Conservation (phyloP, 30 jellyfish, hydroid and myxozoan species). For the Pelagia noctiluca region DNA sequence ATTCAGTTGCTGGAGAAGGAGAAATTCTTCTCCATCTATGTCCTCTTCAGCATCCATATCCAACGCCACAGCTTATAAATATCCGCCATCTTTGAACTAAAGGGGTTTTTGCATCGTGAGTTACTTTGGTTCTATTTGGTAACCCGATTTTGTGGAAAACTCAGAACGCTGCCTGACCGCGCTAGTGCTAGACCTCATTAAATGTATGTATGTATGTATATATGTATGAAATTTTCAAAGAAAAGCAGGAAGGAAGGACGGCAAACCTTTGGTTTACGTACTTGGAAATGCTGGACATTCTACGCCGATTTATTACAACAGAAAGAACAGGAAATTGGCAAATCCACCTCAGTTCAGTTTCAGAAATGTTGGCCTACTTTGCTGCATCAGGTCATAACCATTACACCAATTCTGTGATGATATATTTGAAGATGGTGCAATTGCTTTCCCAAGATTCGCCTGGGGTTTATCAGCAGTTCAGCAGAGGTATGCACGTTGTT, state of each 20-base stretch:
- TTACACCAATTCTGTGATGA: slow-evolving; percentile 65
- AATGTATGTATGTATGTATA: no score
- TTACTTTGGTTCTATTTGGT: no score
- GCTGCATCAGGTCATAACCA: slow-evolving; percentile 67
- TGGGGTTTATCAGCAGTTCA: slow-evolving; percentile 26
- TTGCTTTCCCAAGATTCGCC: slow-evolving; percentile 45
- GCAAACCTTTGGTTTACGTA: background rate
- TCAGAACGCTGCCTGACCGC: no score
- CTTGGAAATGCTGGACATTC: background rate
- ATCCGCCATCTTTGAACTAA: no score
- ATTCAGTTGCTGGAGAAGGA: no score
- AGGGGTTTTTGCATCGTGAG: no score
- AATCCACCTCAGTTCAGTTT: background rate
- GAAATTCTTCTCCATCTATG: no score
- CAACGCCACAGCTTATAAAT: no score
- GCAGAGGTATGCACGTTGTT: background rate
- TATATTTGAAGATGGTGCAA: slow-evolving; percentile 61
- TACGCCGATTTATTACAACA: background rate
- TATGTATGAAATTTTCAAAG: no score
- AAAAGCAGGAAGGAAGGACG: background rate
- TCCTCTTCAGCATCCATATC: no score
- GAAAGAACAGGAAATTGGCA: background rate
- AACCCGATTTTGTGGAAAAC: no score
- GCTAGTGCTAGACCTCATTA: no score
- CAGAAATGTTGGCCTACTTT: slow-evolving; percentile 49